These are phyloP conservation scores for Muraenolepis orangiensis DNA, from an alignment of 2,797 vertebrate species.

Conservation along the genomic window DNA sequence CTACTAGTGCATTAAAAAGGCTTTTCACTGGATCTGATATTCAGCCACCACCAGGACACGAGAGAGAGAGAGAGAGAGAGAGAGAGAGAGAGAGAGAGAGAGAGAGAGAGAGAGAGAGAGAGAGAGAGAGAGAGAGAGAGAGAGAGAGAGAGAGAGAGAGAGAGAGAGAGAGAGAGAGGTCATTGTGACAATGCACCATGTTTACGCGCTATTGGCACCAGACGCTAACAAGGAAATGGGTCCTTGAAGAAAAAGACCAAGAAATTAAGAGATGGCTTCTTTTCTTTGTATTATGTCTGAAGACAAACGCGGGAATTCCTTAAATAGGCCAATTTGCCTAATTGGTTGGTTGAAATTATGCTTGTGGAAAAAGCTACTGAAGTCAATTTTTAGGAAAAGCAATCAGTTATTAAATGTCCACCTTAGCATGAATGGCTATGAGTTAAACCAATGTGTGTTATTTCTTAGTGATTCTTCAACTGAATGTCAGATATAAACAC, in stretches of 20 bases:
- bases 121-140: neutral
- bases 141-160: neutral
- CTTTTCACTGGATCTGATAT: constrained; percentile 49
- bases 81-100: neutral
- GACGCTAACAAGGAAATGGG: no score
- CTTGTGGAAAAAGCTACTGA: neutral
- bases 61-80: neutral
- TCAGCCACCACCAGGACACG: constrained; percentile 45
- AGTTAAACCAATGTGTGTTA: neutral
- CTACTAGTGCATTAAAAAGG: constrained; percentile 50
- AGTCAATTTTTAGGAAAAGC: neutral
- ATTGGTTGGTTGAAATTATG: neutral
- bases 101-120: neutral
- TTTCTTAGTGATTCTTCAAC: neutral
- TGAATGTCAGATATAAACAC: neutral
- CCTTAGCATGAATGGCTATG: neutral
- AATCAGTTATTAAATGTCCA: neutral
- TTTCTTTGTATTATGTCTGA: no score
- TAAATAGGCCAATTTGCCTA: neutral
- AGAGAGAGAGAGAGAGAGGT: neutral
- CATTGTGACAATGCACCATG: neutral
- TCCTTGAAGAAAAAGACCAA: no score
- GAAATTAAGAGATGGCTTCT: no score
- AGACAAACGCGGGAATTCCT: no score
- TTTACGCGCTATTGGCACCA: neutral